Base-by-base conservation (phyloP, 53 echinoderm and acorn worm genomes). In the Actinopyga echinites region DNA sequence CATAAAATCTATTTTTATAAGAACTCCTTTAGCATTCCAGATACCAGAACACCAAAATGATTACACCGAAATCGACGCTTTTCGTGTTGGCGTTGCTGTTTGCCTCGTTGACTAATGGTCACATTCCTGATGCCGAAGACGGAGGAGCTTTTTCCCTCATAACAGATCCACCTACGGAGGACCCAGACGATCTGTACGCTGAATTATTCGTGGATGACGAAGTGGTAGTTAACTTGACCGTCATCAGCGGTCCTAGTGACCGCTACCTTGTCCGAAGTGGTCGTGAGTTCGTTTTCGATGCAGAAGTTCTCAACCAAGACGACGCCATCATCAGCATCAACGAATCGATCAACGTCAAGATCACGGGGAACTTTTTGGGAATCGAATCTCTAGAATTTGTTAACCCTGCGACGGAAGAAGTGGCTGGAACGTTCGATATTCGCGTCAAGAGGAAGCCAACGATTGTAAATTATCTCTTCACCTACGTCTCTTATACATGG, bases 401-500 rank as follows among this genome's bases (percentile, higher is more conserved):
- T 5, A 86, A 82, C 15, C 29, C 25, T 45, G 62, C 37, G n/a
- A 22, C 21, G 25, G 24, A 64, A 11, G 36, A 74, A 24, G 38
- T 25, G 1, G 84, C 84, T 0, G 93, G 82, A 12, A 79, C 85
- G 66, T 85, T 88, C 40, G 74, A 77, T 29, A 64, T 93, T 31
- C 85, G 79, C 30, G 90, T 90, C 6, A 79, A 85, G 69, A 86
- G 87, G 44, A 56, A 77, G 33, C 89, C 84, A 31, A 68, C 49
- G 21, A 56, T 87, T 24, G 57, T 95, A 6, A 87, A 85, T 57
- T 30, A 33, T 21, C 31, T 92, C 26, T 95, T 92, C 64, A 92
- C 92, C 9, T 87, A 86, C 79, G 79, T 82, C 23, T 26, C 92
- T 10, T 75, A 92, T 32, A 60, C 85, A 26, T 95, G 95, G 95